Evolutionary conservation across 2,113 vertebrate genomes (phyloP).

Genomic region (Neolamprologus sp.): DNA sequence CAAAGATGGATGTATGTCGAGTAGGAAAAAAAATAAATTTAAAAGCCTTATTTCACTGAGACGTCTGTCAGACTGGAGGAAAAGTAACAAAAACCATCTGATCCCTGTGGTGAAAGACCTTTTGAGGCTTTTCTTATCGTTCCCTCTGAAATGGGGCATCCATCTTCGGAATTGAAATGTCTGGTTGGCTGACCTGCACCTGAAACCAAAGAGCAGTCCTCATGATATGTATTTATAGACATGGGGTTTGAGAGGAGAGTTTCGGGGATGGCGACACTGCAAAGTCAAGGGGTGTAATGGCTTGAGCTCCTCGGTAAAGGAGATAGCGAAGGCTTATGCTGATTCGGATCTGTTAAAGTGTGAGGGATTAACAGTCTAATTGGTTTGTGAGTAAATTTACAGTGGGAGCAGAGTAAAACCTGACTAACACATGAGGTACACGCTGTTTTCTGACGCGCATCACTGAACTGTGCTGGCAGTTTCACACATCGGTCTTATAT

Average conservation of each 20-base stretch:
- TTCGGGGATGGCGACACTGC: not conserved
- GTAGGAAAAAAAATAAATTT: not conserved
- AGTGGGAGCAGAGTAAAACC: not conserved
- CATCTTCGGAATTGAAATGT: conserved; percentile 78
- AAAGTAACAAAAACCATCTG: conserved; percentile 56
- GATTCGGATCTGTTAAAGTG: not conserved
- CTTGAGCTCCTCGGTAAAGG: not conserved
- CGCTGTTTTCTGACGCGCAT: not conserved
- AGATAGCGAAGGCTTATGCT: not conserved
- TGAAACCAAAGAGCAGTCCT: conserved; percentile 54
- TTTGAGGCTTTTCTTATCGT: conserved; percentile 63
- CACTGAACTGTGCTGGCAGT: not conserved
- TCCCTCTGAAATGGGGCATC: conserved; percentile 65
- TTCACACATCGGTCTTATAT: not conserved
- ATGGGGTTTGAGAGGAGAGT: not conserved
- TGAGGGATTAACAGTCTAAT: not conserved
- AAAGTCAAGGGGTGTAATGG: not conserved
- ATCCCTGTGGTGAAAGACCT: conserved; percentile 54
- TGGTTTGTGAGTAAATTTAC: not conserved
- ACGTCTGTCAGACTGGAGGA: conserved; percentile 42
- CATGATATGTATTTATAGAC: conserved; percentile 56
- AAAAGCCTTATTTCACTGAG: conserved; percentile 33
- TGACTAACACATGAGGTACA: not conserved
- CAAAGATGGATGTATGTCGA: conserved; percentile 39
- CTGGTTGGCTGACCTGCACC: conserved; percentile 67